A percentile compares a stretch with the other conserved stretches of the same genome.
These are phyloP conservation scores for Maccullochella peelii DNA, from an alignment of 2,113 vertebrate species.

Conservation along the genomic window DNA sequence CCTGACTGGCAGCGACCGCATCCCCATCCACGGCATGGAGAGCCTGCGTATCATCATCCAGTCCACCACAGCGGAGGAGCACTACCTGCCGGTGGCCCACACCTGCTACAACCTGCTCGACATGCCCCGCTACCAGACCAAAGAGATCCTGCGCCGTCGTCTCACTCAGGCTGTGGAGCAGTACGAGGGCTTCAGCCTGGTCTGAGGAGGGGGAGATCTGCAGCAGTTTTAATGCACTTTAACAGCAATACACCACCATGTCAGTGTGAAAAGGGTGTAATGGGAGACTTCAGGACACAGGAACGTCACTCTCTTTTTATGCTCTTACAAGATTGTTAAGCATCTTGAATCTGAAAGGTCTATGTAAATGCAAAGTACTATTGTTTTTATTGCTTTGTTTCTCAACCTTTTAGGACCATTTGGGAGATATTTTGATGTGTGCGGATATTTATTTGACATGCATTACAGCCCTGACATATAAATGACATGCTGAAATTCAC, in stretches of 20 bases:
- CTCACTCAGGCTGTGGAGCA: conserved; percentile 95
- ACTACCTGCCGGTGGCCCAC: conserved; percentile 95
- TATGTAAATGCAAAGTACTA: conserved; percentile 46
- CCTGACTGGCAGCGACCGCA: conserved; percentile 95
- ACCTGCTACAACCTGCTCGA: conserved; percentile 99
- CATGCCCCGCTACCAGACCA: conserved; percentile 96
- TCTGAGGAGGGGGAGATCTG: conserved; percentile 80
- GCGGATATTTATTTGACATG: neutral
- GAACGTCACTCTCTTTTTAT: conserved; percentile 12
- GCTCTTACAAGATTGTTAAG: conserved; percentile 39
- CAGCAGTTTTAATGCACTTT: conserved; percentile 62
- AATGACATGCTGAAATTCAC: neutral
- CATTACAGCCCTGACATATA: neutral
- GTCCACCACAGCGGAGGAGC: conserved; percentile 90
- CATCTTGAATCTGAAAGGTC: conserved; percentile 55
- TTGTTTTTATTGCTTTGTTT: conserved; percentile 47
- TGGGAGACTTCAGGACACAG: neutral
- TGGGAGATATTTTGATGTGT: neutral
- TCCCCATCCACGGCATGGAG: conserved; percentile 98
- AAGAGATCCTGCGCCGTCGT: conserved; percentile 87
- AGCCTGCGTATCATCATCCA: conserved; percentile 95
- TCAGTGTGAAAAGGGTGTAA: conserved; percentile 26
- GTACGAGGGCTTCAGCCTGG: conserved; percentile 97
- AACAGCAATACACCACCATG: conserved; percentile 59
- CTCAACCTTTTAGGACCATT: conserved; percentile 42